Evolutionary conservation across 2,113 vertebrate species (phyloP), one percentile per base, ranked within the genome.

Genomic region (Ifrita kowaldi): DNA sequence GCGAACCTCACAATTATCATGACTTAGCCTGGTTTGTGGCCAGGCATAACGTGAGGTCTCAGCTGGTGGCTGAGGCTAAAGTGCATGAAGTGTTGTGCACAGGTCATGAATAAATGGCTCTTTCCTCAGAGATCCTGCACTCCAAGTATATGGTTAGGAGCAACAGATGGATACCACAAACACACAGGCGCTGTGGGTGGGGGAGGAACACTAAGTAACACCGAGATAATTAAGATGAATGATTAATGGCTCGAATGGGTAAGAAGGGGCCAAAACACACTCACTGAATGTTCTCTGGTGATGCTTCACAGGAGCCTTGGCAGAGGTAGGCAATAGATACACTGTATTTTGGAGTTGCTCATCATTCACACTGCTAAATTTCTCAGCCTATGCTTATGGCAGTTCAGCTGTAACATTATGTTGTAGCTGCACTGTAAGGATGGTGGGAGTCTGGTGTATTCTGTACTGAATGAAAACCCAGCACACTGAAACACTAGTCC

Each of bases 101-200:
- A 47, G 3, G 4, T 57, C 71, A 52, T 44, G 63, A 77, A 60
- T 71, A 56, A 93, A 78, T 57, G 92, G 53, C 73, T 90, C 62
- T 86, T 81, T 92, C 71, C 87, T 71, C 62, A 22, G 53, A 68
- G 56, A 56, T 90, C 56, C 70, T 68, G 49, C 83, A 56, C 71
- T 71, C 83, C 83, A 84, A 88, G 71, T 56, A 8, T n/a, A 41
- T 49, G 92, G 82, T 75, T 90, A 85, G 85, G 88, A 95, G 17
- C 79, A 90, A 46, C 95, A 96, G 96, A 95, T 93, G 93, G 95
- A 91, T 88, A 68, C 85, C 73, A 46, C 85, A 88, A 94, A 86
- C 64, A 91, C 78, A 59, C 90, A 91, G 95, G 84, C 44, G 0
- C 86, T 4, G 73, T 90, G 94, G 68, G 84, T 89, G 88, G 65